Conservation (phyloP, 2,113 vertebrate genomes). For the Brachypteracias leptosomus region DNA sequence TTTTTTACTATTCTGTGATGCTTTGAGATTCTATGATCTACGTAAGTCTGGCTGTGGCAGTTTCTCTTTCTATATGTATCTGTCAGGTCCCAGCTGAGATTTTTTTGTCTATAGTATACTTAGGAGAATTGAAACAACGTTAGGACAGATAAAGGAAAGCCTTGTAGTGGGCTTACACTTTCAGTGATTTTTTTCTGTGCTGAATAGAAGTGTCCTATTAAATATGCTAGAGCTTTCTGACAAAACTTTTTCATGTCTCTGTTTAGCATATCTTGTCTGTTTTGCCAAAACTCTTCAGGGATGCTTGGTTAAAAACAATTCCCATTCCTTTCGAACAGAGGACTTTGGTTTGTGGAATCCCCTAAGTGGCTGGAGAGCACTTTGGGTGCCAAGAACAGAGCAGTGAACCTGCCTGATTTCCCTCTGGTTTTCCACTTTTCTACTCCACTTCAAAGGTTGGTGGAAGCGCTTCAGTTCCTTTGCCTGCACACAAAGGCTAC, state of each 20-base stretch:
- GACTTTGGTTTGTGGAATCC: slow-evolving; percentile 38
- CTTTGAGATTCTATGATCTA: background rate
- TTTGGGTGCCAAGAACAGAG: slow-evolving; percentile 47
- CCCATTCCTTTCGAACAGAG: background rate
- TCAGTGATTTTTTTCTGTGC: background rate
- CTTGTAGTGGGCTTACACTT: background rate
- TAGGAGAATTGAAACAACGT: background rate
- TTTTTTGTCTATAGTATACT: background rate
- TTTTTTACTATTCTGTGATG: background rate
- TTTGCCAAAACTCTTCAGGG: background rate
- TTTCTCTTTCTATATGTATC: background rate
- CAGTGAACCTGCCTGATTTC: slow-evolving; percentile 13
- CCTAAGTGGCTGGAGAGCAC: slow-evolving; percentile 24
- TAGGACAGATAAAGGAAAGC: background rate
- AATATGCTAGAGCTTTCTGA: background rate
- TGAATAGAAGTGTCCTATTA: background rate
- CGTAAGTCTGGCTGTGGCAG: background rate
- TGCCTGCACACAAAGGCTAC: slow-evolving; percentile 31
- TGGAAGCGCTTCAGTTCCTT: slow-evolving; percentile 47
- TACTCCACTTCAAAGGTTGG: slow-evolving; percentile 59
- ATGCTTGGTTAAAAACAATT: slow-evolving; percentile 28
- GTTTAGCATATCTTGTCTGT: background rate
- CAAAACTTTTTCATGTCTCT: background rate
- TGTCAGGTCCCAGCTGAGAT: background rate
- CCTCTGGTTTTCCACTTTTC: slow-evolving; percentile 54